Conservation (phyloP, 2,797 vertebrate species). For the Pagetopsis macropterus region DNA sequence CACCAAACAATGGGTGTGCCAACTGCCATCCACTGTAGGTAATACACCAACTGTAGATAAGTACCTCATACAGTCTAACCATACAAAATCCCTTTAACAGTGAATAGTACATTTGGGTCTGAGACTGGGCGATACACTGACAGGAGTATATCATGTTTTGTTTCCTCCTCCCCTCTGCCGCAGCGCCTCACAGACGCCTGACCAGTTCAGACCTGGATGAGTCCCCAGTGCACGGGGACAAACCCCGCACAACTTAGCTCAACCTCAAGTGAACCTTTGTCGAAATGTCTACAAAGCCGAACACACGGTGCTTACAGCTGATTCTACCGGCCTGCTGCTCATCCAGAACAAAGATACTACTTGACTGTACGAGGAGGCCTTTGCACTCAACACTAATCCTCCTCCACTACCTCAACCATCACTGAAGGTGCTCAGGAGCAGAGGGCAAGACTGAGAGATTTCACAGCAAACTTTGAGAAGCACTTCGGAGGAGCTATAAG, state of each 20-base stretch:
- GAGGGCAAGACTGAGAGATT: slow-evolving; percentile 14
- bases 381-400: slow-evolving; percentile 37
- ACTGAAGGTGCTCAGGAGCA: slow-evolving; percentile 34
- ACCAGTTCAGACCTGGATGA: slow-evolving; percentile 73
- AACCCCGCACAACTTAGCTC: slow-evolving; percentile 69
- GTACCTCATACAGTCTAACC: no score
- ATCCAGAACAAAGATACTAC: slow-evolving; percentile 35
- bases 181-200: slow-evolving; percentile 80
- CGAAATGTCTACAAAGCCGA: slow-evolving; percentile 16
- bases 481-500: not conserved
- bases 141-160: not conserved
- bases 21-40: no score
- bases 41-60: no score
- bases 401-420: slow-evolving; percentile 60
- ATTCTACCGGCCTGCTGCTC: slow-evolving; percentile 35
- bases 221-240: slow-evolving; percentile 63
- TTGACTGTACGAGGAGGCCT: slow-evolving; percentile 20
- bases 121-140: not conserved
- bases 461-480: not conserved
- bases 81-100: not conserved
- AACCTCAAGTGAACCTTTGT: slow-evolving; percentile 54
- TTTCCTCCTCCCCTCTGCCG: not conserved
- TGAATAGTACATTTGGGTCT: not conserved
- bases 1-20: no score
- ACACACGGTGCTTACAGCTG: slow-evolving; percentile 34